A percentile compares a stretch with the other conserved stretches of the same genome.
phyloP scores from a whole-genome alignment of 1,140 invertebrate genomes.

The Drosophila oshimai region DNA sequence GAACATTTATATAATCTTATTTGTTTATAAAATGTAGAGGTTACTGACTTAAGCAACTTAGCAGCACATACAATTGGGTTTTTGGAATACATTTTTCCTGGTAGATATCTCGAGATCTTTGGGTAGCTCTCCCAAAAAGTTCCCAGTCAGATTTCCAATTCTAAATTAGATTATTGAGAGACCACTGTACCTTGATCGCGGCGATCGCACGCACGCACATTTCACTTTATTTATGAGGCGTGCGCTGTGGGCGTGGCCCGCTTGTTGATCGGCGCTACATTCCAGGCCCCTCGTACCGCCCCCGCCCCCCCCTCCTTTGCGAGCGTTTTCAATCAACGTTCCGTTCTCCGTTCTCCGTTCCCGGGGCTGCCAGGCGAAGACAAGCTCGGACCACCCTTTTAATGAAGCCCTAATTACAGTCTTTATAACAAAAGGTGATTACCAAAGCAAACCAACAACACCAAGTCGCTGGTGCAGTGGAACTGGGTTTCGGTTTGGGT shows the following conservation, averaged over 20 bases:
- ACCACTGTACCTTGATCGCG: constrained; percentile 47
- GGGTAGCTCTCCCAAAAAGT: too few species aligned
- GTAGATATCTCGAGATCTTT: not conserved
- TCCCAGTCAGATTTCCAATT: too few species aligned
- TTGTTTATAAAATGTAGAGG: too few species aligned
- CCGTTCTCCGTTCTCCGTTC: too few species aligned
- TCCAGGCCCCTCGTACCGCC: constrained; percentile 12
- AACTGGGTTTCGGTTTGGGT: not conserved
- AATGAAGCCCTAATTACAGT: constrained; percentile 81
- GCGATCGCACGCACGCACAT: constrained; percentile 61
- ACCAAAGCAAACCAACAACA: constrained; percentile 79
- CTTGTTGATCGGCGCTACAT: constrained; percentile 78
- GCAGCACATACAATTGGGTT: too few species aligned
- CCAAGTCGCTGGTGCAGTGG: constrained; percentile 3
- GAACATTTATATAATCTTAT: not conserved
- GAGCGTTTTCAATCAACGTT: constrained; percentile 75
- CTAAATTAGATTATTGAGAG: not conserved
- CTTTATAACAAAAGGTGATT: constrained; percentile 81
- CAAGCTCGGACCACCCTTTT: constrained; percentile 78
- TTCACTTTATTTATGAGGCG: constrained; percentile 79
- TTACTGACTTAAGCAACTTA: too few species aligned
- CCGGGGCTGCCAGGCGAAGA: constrained; percentile 67
- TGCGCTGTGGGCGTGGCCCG: constrained; percentile 72
- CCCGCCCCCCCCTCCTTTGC: not conserved
- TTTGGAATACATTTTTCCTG: too few species aligned